Percentiles rank a stretch among this genome's conserved stretches.
These are phyloP conservation scores for Chromis chromis DNA, from an alignment of 2,797 vertebrate genomes.

Conservation along the genomic window DNA sequence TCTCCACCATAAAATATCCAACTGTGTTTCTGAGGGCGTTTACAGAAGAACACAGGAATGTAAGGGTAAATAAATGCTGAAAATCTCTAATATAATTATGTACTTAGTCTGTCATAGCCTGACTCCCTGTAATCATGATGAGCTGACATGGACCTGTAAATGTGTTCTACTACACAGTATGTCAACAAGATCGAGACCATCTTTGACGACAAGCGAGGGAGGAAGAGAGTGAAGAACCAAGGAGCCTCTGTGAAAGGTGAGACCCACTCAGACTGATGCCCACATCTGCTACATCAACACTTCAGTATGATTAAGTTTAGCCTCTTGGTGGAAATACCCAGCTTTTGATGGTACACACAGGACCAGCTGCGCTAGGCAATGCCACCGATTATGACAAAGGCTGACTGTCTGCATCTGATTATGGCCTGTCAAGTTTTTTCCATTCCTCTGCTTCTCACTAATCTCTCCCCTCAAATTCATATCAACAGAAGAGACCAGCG, in stretches of 20 bases:
- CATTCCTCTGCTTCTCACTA: conserved; percentile 54
- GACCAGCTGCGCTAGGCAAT: conserved; percentile 51
- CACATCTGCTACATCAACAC: conserved; percentile 50
- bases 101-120: conserved; percentile 48
- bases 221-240: conserved; percentile 91
- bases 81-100: conserved; percentile 52
- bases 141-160: conserved; percentile 34
- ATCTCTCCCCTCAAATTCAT: conserved; percentile 48
- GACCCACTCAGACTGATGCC: not conserved
- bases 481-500: conserved; percentile 92
- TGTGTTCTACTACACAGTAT: conserved; percentile 83
- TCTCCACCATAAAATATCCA: conserved; percentile 4
- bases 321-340: conserved; percentile 68
- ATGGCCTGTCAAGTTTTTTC: conserved; percentile 52
- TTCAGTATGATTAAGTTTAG: conserved; percentile 53
- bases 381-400: conserved; percentile 66
- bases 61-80: conserved; percentile 20
- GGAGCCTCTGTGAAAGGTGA: conserved; percentile 87
- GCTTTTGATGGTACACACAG: conserved; percentile 57
- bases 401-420: conserved; percentile 70
- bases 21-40: conserved; percentile 12
- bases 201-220: conserved; percentile 95
- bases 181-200: conserved; percentile 94
- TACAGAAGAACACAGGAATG: conserved; percentile 45
- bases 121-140: conserved; percentile 52